Evolutionary conservation across 2,888 invertebrate genomes (phyloP).

Genomic region (Campopleginae sp.): DNA sequence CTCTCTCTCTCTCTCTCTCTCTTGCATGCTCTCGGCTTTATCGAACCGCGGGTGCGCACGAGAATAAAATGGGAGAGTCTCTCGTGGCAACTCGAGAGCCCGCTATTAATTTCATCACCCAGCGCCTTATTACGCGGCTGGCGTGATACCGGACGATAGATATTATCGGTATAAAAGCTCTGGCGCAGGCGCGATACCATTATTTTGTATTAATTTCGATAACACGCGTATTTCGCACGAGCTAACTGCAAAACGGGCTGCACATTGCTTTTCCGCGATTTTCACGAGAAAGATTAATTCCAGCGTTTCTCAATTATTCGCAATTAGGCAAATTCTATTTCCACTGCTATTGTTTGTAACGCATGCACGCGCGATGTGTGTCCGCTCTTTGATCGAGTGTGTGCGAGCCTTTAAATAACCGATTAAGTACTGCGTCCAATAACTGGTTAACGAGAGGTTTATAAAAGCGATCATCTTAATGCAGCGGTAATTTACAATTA

Average conservation of each 20-base stretch:
- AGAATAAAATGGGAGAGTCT: conserved; percentile 30
- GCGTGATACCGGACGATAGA: conserved; percentile 64
- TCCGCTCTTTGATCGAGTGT: neutral
- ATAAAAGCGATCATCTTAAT: neutral
- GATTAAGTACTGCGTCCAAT: conserved; percentile 1
- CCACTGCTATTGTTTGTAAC: conserved; percentile 28
- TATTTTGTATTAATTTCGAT: conserved; percentile 64
- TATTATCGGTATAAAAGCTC: conserved; percentile 6
- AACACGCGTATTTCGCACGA: neutral
- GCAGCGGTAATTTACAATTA: neutral
- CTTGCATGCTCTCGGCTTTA: conserved; percentile 10
- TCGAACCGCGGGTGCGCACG: conserved; percentile 39
- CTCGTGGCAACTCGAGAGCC: conserved; percentile 62
- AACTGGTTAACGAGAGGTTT: neutral
- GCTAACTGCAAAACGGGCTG: neutral
- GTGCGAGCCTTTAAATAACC: conserved; percentile 9
- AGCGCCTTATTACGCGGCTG: conserved; percentile 61
- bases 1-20: conserved; percentile 31
- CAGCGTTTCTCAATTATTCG: conserved; percentile 12
- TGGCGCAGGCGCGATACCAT: conserved; percentile 24
- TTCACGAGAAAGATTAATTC: conserved; percentile 14
- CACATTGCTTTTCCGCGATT: neutral
- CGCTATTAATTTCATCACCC: conserved; percentile 70
- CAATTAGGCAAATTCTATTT: conserved; percentile 28
- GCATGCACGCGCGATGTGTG: neutral